Evolutionary conservation across 2,113 vertebrate species (phyloP).

Genomic region (Myocastor coypus): DNA sequence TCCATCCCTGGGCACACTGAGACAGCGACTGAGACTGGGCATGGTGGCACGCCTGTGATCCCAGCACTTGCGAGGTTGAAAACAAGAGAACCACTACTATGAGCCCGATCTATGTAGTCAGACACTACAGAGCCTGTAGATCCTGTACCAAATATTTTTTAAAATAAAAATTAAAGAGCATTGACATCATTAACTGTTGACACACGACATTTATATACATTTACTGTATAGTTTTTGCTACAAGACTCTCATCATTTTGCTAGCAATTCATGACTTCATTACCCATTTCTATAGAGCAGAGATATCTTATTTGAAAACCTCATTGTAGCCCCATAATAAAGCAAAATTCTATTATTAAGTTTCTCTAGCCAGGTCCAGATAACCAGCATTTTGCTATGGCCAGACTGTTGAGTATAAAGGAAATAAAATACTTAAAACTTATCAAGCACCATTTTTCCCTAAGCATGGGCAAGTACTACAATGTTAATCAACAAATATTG

Average conservation of each 20-base stretch:
- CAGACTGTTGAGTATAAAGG: neutral
- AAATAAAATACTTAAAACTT: constrained; percentile 17
- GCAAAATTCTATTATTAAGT: neutral
- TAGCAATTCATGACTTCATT: neutral
- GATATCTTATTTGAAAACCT: neutral
- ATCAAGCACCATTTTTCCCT: neutral
- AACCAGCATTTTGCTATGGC: neutral
- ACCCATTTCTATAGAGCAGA: constrained; percentile 47
- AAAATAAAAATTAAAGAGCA: neutral
- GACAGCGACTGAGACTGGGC: too few species aligned
- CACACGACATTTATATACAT: neutral
- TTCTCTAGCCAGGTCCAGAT: neutral
- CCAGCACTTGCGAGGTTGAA: too few species aligned
- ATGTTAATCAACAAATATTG: constrained; percentile 39
- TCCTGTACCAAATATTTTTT: too few species aligned
- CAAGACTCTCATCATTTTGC: neutral
- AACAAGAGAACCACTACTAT: too few species aligned
- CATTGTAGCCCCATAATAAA: neutral
- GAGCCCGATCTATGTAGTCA: too few species aligned
- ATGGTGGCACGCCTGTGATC: too few species aligned
- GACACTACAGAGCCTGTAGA: too few species aligned
- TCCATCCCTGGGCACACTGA: too few species aligned
- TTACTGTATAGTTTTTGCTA: constrained; percentile 7
- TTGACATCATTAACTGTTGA: neutral
- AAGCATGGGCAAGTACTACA: neutral